phyloP scores from a whole-genome alignment of 2,888 invertebrate genomes.

The Anarsia innoxiella region DNA sequence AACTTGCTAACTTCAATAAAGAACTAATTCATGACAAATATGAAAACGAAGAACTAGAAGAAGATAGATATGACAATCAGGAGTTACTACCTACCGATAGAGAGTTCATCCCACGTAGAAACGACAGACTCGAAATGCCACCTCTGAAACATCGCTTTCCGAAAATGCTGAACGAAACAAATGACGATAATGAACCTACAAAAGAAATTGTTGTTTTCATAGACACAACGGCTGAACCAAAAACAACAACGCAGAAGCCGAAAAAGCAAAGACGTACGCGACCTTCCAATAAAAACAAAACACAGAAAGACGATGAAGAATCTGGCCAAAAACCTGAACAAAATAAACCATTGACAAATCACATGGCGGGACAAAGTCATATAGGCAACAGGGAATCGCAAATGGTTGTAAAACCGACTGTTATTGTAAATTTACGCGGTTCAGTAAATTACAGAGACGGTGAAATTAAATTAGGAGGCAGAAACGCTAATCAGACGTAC shows the following conservation, averaged over 20 bases:
- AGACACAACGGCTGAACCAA: constrained; percentile 36
- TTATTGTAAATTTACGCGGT: constrained; percentile 63
- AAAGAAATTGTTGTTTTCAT: constrained; percentile 51
- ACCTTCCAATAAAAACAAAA: constrained; percentile 29
- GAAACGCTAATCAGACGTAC: constrained; percentile 36
- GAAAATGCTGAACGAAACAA: constrained; percentile 37
- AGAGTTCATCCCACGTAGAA: constrained; percentile 56
- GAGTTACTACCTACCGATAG: constrained; percentile 44
- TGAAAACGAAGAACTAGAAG: constrained; percentile 51
- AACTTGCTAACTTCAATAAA: too few relatives aligned
- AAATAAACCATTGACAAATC: constrained; percentile 41
- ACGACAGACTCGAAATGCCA: constrained; percentile 63
- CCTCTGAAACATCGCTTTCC: constrained; percentile 55
- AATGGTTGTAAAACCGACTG: constrained; percentile 64
- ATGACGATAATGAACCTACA: constrained; percentile 25
- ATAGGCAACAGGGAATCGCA: constrained; percentile 65
- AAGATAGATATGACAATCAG: constrained; percentile 46
- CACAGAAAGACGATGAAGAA: constrained; percentile 25
- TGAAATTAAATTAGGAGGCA: constrained; percentile 49
- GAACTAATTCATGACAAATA: too few relatives aligned
- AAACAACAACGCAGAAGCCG: constrained; percentile 36
- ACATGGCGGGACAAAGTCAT: constrained; percentile 62
- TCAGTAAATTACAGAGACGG: constrained; percentile 54
- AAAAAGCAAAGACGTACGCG: constrained; percentile 35
- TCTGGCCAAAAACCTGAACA: constrained; percentile 22